Percentiles rank a stretch among this genome's conserved stretches.
Evolutionary conservation across 2,113 vertebrate species (phyloP).

Genomic region (Oreocharis arfaki): DNA sequence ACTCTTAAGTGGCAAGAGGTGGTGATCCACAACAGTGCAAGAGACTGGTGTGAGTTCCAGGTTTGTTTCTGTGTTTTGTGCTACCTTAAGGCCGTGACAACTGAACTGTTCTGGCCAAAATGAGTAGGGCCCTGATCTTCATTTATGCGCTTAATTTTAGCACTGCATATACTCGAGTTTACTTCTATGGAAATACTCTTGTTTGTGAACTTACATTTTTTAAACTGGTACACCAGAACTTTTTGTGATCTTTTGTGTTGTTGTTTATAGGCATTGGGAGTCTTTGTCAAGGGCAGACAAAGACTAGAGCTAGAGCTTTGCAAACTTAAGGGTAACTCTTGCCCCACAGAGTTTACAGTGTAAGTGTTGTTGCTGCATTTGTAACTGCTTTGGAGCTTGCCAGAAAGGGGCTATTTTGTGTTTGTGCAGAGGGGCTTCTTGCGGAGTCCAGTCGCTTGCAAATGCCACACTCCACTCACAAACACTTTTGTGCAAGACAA

Average conservation of each 20-base stretch:
- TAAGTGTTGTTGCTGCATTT: not conserved
- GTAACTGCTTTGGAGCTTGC: not conserved
- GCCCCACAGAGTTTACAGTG: not conserved
- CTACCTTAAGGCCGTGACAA: not conserved
- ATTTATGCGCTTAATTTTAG: not conserved
- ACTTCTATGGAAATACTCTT: not conserved
- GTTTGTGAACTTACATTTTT: not conserved
- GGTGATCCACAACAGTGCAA: not conserved
- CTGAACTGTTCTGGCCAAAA: not conserved
- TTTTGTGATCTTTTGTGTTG: not conserved
- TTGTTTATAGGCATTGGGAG: not conserved
- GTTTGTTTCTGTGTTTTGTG: not conserved
- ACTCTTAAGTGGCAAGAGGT: not conserved
- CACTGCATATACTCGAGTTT: rapidly evolving
- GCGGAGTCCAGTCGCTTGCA: not conserved
- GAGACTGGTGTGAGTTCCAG: not conserved
- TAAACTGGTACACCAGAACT: not conserved
- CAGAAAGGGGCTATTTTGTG: not conserved
- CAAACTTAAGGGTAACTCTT: not conserved
- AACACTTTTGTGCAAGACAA: not conserved
- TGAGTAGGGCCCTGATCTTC: not conserved
- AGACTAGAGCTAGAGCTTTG: not conserved
- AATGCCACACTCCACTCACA: rapidly evolving
- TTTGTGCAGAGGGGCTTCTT: not conserved
- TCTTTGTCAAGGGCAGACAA: not conserved